Percentiles rank a stretch among this genome's conserved stretches.
Evolutionary conservation across 2,113 vertebrate genomes (phyloP).

Genomic region (Lipotes vexillifer): DNA sequence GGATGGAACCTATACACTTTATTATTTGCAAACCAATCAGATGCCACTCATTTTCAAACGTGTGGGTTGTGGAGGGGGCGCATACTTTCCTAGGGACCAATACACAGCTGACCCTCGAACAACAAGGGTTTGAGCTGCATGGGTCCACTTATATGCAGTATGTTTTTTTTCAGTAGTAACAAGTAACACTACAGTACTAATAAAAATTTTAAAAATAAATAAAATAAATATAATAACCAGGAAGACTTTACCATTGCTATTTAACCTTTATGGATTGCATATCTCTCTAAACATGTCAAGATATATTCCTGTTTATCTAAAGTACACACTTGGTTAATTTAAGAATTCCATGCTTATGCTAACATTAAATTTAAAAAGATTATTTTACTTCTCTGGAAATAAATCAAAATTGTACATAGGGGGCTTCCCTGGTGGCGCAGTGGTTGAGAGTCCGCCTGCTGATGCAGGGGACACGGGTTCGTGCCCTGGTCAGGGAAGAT

Average conservation of each 20-base stretch:
- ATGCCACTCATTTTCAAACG: neutral
- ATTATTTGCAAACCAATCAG: neutral
- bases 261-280: neutral
- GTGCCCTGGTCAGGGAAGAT: too few relatives aligned
- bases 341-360: neutral
- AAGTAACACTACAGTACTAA: neutral
- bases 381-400: neutral
- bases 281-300: neutral
- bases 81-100: neutral
- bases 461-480: too few relatives aligned
- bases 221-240: neutral
- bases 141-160: neutral
- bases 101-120: neutral
- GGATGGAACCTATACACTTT: neutral
- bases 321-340: neutral
- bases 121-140: neutral
- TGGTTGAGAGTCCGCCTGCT: too few relatives aligned
- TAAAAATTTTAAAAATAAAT: neutral
- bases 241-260: neutral
- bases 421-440: too few relatives aligned
- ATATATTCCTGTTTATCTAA: neutral
- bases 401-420: neutral
- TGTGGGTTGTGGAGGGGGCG: neutral
- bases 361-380: constrained; percentile 20
- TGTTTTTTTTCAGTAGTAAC: neutral